Evolutionary conservation across 2,888 invertebrate genomes (phyloP), one percentile per base, ranked within the genome.

Genomic region (Xiphydria camelus): DNA sequence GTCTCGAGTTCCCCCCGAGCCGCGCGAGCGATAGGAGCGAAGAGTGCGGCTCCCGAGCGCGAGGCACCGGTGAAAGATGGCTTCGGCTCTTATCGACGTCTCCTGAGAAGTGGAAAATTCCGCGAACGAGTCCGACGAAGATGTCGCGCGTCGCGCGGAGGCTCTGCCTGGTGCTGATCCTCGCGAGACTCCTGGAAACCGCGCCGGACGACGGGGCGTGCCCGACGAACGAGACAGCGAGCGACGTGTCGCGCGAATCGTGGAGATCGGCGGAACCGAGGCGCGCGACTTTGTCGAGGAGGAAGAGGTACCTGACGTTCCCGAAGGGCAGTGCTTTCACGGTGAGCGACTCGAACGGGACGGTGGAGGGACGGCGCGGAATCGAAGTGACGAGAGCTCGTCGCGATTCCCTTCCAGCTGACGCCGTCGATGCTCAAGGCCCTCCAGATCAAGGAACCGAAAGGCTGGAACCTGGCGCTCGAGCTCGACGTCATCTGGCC

Each of bases 401-500:
- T 14, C 15, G 19, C 17, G 20, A 39, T 18, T 26, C 49, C 44
- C 17, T 73, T 72, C 1, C 62, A 85, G 85, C 53, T 82, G n/a
- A 83, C 83, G 5, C 50, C 82, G 40, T 80, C 83, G 0, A 59
- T 78, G 0, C 72, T 83, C 7, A 85, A 85, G 66, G 76, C 83
- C 0, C 73, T 85, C 29, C 77, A 82, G 71, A 67, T 80, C 0
- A 77, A 77, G 35, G 78, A 80, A 4, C 85, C 85, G 0, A 74
- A 77, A 7, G 82, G 82, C 2, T 82, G 82, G 79, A 83, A 83
- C 49, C 64, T 82, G 0, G 76, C 79, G 1, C 61, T 80, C 23
- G 86, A 86, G 66, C 78, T 82, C 25, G 85, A 85, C 45, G 77
- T 83, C 2, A 75, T 81, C 9, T 85, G 80, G 74, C 74, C 74